phyloP scores from a whole-genome alignment of 2,888 invertebrate species.

The Amblyjoppa proteus region DNA sequence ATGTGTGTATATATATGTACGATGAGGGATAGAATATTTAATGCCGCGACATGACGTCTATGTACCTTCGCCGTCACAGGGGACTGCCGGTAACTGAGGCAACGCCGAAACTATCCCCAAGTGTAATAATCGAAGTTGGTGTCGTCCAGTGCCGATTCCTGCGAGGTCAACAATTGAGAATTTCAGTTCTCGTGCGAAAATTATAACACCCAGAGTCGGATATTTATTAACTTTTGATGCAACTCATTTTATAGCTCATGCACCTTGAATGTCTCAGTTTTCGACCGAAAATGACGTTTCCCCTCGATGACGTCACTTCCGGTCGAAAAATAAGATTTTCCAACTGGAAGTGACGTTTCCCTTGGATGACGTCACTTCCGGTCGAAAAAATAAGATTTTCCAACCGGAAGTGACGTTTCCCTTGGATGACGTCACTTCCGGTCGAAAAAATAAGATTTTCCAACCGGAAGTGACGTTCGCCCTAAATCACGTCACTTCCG shows the following conservation, averaged over 20 bases:
- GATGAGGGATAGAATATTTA: constrained; percentile 30
- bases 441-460: no score
- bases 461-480: no score
- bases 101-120: constrained; percentile 44
- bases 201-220: background rate
- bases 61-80: constrained; percentile 3
- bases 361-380: no score
- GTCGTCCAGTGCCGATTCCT: constrained; percentile 36
- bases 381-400: no score
- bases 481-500: no score
- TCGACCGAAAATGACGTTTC: no score
- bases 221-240: background rate
- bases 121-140: constrained; percentile 48
- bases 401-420: no score
- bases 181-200: background rate
- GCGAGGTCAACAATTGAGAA: constrained; percentile 50
- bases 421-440: no score
- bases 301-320: no score
- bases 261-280: no score
- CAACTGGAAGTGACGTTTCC: no score
- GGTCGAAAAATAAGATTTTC: no score
- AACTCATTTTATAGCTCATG: background rate
- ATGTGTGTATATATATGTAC: background rate
- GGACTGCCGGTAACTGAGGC: constrained; percentile 57
- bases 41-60: background rate